A percentile compares a stretch with the other conserved stretches of the same genome.
Conservation (phyloP, 2,113 vertebrate species). For the Entomyzon cyanotis region DNA sequence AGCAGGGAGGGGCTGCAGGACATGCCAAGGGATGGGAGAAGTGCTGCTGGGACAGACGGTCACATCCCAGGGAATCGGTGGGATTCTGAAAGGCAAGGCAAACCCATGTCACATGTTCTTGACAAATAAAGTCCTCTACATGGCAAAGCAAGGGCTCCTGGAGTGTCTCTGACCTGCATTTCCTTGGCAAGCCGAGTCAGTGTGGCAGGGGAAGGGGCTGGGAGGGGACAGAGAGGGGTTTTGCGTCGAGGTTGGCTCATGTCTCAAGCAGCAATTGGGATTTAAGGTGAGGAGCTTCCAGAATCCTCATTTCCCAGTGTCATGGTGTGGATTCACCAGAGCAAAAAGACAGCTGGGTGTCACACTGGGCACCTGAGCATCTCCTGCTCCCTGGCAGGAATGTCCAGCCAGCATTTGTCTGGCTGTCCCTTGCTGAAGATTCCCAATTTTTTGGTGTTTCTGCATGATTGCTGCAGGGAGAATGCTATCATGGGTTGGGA, state of each 20-base stretch:
- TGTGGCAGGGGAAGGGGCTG: neutral
- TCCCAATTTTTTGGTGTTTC: neutral
- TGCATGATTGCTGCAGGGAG: neutral
- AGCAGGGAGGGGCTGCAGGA: neutral
- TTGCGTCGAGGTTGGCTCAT: neutral
- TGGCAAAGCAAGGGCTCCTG: neutral
- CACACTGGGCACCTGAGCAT: fast-evolving
- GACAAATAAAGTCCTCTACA: neutral
- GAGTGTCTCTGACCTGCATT: neutral
- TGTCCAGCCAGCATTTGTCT: neutral
- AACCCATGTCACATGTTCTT: neutral
- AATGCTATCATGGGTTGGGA: fast-evolving
- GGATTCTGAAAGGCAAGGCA: neutral
- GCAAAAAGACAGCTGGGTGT: neutral
- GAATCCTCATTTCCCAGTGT: neutral
- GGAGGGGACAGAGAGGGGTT: neutral
- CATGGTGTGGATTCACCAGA: fast-evolving
- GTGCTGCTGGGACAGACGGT: neutral
- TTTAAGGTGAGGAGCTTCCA: neutral
- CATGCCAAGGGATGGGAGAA: fast-evolving
- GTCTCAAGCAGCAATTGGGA: fast-evolving
- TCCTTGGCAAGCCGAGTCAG: neutral
- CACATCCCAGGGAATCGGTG: neutral
- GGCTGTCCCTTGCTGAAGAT: neutral
- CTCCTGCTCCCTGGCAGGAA: neutral